Percentiles rank a stretch among this genome's conserved stretches.
Evolutionary conservation across 2,797 vertebrate species (phyloP).

Genomic region (Aeoliscus strigatus): DNA sequence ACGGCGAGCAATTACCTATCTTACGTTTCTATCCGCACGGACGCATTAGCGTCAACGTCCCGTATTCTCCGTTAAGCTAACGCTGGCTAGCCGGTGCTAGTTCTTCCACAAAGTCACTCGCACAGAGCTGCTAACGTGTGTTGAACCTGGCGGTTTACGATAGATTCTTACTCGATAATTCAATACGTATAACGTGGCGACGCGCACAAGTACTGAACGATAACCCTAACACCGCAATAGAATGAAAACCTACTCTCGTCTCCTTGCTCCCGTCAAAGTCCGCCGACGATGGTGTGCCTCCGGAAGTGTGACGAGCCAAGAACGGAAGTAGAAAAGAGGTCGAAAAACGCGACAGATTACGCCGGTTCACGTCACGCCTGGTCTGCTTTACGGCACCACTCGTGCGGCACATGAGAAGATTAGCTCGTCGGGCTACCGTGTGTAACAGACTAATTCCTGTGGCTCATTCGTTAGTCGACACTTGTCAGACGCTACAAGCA

Average conservation of each 20-base stretch:
- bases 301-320: conserved; percentile 47
- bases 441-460: not conserved
- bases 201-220: accelerated
- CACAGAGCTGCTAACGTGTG: not conserved
- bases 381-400: conserved; percentile 36
- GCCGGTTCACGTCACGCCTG: conserved; percentile 13
- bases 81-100: conserved; percentile 29
- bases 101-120: conserved; percentile 56
- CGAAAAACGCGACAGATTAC: not conserved
- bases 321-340: conserved; percentile 29
- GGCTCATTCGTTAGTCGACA: not conserved
- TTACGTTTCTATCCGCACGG: no score
- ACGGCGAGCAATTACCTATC: no score
- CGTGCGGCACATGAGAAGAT: conserved; percentile 37
- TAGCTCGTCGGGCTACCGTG: conserved; percentile 22
- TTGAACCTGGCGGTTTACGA: accelerated
- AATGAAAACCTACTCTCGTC: conserved; percentile 30
- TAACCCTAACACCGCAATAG: not conserved
- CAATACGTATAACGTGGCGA: accelerated
- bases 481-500: conserved; percentile 3
- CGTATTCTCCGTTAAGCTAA: conserved; percentile 30
- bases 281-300: conserved; percentile 12
- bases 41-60: no score
- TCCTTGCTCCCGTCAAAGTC: conserved; percentile 16
- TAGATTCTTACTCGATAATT: accelerated